Percentiles rank a stretch among this genome's conserved stretches.
phyloP scores from a whole-genome alignment of 92 coral and sea anemone genomes.

The Parazoanthus darwini region DNA sequence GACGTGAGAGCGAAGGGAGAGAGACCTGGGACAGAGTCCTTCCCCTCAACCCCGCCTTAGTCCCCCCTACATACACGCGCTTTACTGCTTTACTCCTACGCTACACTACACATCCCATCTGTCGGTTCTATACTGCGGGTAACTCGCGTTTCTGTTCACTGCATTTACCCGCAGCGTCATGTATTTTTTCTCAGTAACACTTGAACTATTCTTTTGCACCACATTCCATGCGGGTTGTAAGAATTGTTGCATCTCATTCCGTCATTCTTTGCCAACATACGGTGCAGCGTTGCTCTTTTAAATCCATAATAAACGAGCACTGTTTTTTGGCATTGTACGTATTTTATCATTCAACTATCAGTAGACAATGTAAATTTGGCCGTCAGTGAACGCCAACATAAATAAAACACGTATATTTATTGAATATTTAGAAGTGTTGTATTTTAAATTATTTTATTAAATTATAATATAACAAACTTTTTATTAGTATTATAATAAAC shows the following conservation, averaged over 20 bases:
- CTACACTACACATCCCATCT: too few relatives aligned
- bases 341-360: background rate
- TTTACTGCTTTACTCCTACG: too few relatives aligned
- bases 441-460: too few relatives aligned
- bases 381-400: background rate
- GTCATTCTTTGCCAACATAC: background rate
- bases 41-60: background rate
- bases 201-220: too few relatives aligned
- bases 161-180: background rate
- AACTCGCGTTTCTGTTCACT: background rate
- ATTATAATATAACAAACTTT: too few relatives aligned
- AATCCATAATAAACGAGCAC: background rate
- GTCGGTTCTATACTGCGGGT: background rate
- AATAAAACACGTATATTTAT: constrained; percentile 1
- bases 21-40: background rate
- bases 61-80: background rate
- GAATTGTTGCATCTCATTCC: background rate
- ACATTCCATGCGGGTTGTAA: background rate
- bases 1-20: too few relatives aligned
- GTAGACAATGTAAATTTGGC: background rate
- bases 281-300: background rate
- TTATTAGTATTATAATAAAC: too few relatives aligned
- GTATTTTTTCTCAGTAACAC: background rate
- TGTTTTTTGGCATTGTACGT: background rate
- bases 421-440: too few relatives aligned